These are phyloP conservation scores for Orius laevigatus DNA, from an alignment of 1,140 invertebrate genomes.

Conservation along the genomic window DNA sequence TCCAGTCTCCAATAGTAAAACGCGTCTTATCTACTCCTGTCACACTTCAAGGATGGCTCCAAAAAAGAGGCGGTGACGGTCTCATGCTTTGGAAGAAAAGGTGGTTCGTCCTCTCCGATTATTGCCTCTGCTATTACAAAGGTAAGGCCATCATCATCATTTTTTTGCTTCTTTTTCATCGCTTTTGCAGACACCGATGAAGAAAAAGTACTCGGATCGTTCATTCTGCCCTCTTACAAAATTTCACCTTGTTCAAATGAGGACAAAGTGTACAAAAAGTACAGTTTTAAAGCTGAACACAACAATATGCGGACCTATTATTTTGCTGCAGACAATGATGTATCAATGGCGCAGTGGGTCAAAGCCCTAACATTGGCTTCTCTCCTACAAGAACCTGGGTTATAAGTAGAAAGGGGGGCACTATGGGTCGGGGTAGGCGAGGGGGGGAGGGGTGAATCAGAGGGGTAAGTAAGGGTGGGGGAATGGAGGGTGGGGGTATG, in stretches of 20 bases:
- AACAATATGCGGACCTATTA: conserved; percentile 88
- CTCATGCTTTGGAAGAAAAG: conserved; percentile 87
- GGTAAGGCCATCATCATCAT: conserved; percentile 36
- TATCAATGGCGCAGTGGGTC: conserved; percentile 79
- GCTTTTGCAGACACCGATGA: conserved; percentile 58
- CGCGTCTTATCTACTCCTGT: conserved; percentile 62
- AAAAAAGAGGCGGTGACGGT: conserved; percentile 80
- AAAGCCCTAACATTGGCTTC: conserved; percentile 72
- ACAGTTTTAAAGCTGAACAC: conserved; percentile 86
- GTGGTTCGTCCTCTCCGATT: conserved; percentile 89
- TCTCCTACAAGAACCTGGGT: conserved; percentile 39
- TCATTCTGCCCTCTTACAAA: conserved; percentile 77
- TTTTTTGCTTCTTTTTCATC: conserved; percentile 10
- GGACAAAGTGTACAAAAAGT: conserved; percentile 73
- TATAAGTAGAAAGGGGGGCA: too few relatives aligned
- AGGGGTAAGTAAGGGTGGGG: too few relatives aligned
- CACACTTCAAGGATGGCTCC: conserved; percentile 71
- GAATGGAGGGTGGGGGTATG: too few relatives aligned
- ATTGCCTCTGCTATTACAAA: conserved; percentile 90
- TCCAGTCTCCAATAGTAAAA: conserved; percentile 61
- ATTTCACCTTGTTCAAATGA: conserved; percentile 66
- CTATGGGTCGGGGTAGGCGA: too few relatives aligned
- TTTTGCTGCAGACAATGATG: conserved; percentile 70
- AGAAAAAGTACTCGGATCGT: conserved; percentile 74
- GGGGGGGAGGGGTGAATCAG: too few relatives aligned